These are phyloP conservation scores for Cheilosia pagana DNA, from an alignment of 2,888 invertebrate species.

Conservation along the genomic window DNA sequence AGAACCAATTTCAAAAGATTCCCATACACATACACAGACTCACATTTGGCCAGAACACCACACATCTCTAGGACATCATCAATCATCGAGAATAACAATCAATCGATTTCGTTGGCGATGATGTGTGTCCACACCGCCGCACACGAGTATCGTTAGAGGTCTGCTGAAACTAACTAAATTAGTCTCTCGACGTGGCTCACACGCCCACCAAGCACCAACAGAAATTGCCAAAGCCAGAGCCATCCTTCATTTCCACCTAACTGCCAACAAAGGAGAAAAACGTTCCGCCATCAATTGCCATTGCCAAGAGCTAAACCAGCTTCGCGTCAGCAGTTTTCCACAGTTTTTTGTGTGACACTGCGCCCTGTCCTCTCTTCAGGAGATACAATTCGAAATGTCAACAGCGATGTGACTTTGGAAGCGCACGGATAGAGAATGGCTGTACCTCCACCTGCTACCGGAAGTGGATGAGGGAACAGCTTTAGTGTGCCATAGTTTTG, in stretches of 20 bases:
- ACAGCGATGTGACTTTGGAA: conserved; percentile 53
- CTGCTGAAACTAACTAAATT: conserved; percentile 64
- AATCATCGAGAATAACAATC: conserved; percentile 71
- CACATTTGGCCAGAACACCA: background rate
- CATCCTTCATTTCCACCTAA: conserved; percentile 14
- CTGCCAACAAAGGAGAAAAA: conserved; percentile 39
- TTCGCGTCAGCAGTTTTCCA: conserved; percentile 54
- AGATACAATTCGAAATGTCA: conserved; percentile 62
- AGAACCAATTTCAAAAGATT: conserved; percentile 58
- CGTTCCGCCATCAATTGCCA: conserved; percentile 17
- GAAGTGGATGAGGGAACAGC: conserved; percentile 39
- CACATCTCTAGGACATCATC: conserved; percentile 57
- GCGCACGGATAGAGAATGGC: conserved; percentile 1
- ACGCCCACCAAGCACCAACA: conserved; percentile 19
- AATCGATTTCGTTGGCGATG: conserved; percentile 48
- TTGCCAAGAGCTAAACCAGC: conserved; percentile 45
- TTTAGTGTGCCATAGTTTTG: conserved; percentile 53
- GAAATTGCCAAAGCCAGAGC: background rate
- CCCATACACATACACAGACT: conserved; percentile 42
- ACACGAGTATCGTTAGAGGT: conserved; percentile 46
- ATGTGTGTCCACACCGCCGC: conserved; percentile 36
- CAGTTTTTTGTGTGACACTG: background rate
- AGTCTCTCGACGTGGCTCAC: conserved; percentile 47
- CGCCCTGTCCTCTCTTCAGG: conserved; percentile 16
- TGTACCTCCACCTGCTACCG: conserved; percentile 37